Evolutionary conservation across 2,797 vertebrate species (phyloP).

Genomic region (Syndactyla subalaris): DNA sequence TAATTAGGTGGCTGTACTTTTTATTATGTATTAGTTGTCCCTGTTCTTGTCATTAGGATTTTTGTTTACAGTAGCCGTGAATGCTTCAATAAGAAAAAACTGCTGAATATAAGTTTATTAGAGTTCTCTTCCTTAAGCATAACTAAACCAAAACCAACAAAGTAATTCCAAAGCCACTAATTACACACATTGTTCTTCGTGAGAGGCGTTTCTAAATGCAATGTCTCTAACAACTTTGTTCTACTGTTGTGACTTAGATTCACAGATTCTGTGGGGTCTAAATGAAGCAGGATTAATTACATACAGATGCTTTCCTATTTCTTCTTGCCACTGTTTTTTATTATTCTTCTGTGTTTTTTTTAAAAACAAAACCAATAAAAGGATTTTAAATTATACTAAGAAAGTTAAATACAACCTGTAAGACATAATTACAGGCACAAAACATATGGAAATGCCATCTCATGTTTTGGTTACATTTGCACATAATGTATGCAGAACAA

Average conservation of each 20-base stretch:
- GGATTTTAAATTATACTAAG: constrained; percentile 35
- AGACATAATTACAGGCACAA: constrained; percentile 44
- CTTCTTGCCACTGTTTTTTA: background rate
- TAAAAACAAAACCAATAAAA: constrained; percentile 15
- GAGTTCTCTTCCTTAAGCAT: background rate
- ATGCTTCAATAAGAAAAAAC: background rate
- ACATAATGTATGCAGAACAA: constrained; percentile 43
- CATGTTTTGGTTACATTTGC: constrained; percentile 52
- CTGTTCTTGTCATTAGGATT: background rate
- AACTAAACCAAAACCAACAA: constrained; percentile 9
- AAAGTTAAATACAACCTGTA: constrained; percentile 50
- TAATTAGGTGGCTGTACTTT: background rate
- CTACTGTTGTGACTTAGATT: constrained; percentile 11
- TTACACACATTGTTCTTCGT: background rate
- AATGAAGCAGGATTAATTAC: constrained; percentile 52
- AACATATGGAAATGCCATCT: constrained; percentile 55
- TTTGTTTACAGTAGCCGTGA: background rate
- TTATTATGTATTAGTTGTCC: background rate
- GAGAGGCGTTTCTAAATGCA: background rate
- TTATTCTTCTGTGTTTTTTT: background rate
- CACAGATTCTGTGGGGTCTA: constrained; percentile 36
- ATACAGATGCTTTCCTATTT: constrained; percentile 47
- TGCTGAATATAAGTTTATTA: background rate
- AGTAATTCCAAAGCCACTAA: constrained; percentile 1
- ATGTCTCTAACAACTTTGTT: constrained; percentile 18